phyloP scores from a whole-genome alignment of 2,113 vertebrate species.

The Myotis yumanensis region DNA sequence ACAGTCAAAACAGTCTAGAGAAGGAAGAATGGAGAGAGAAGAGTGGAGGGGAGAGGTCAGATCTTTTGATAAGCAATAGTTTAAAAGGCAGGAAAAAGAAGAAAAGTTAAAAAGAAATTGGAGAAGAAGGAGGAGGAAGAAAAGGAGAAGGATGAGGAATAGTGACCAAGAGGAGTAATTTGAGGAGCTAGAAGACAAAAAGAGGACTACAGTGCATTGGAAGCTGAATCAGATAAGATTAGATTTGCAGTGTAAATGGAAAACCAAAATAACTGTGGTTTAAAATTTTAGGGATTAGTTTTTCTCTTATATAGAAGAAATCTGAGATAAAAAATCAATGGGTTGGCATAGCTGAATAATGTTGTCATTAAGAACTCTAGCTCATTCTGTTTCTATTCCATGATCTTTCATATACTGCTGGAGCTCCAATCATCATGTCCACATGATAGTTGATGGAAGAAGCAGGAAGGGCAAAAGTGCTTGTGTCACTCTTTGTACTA shows the following conservation, averaged over 20 bases:
- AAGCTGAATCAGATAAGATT: background rate
- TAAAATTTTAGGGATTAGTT: background rate
- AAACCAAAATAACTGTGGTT: constrained; percentile 19
- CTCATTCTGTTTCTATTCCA: background rate
- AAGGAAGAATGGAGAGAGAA: background rate
- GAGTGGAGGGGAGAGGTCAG: background rate
- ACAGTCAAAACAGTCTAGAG: background rate
- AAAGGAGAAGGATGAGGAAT: background rate
- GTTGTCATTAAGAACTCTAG: background rate
- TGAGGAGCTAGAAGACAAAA: background rate
- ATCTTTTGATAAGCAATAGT: background rate
- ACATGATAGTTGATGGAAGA: background rate
- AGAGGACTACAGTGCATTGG: background rate
- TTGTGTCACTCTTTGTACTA: background rate
- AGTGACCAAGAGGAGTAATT: background rate
- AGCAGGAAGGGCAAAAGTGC: background rate
- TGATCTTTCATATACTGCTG: background rate
- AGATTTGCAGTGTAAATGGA: background rate
- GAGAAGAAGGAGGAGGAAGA: background rate
- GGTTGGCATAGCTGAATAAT: background rate
- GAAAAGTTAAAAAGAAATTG: background rate
- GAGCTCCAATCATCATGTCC: background rate
- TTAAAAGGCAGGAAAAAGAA: background rate
- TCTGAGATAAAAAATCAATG: background rate
- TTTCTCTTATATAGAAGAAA: background rate